These are phyloP conservation scores for Fabriciana adippe DNA, from an alignment of 2,888 invertebrate genomes.

Conservation along the genomic window DNA sequence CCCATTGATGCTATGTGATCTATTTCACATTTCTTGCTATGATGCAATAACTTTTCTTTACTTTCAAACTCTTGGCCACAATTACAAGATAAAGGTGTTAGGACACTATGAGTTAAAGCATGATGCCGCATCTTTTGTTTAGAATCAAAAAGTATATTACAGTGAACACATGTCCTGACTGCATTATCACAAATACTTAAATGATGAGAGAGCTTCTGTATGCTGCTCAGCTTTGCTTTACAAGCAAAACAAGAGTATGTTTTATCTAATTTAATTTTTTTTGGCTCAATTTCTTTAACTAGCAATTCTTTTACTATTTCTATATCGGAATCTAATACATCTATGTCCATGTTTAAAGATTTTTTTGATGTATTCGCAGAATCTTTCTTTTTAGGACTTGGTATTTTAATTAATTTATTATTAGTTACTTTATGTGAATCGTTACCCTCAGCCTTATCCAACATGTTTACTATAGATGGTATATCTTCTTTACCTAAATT, in stretches of 20 bases:
- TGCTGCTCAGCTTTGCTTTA: slow-evolving; percentile 57
- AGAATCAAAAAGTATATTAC: slow-evolving; percentile 66
- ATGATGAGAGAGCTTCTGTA: slow-evolving; percentile 66
- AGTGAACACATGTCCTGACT: slow-evolving; percentile 63
- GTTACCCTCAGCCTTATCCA: slow-evolving; percentile 64
- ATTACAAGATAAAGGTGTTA: slow-evolving; percentile 52
- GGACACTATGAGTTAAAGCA: slow-evolving; percentile 53
- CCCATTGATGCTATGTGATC: slow-evolving; percentile 59
- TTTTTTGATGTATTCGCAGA: slow-evolving; percentile 42
- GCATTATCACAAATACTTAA: slow-evolving; percentile 67
- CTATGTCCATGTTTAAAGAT: slow-evolving; percentile 65
- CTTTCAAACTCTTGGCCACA: slow-evolving; percentile 62
- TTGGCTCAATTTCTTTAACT: slow-evolving; percentile 59
- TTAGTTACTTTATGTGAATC: slow-evolving; percentile 46
- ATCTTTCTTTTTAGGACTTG: slow-evolving; percentile 66
- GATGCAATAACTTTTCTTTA: slow-evolving; percentile 57
- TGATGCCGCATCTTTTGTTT: slow-evolving; percentile 69
- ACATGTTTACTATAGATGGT: slow-evolving; percentile 71
- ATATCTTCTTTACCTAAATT: slow-evolving; percentile 76
- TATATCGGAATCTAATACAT: slow-evolving; percentile 68
- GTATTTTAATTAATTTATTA: slow-evolving; percentile 54
- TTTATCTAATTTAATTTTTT: slow-evolving; percentile 49
- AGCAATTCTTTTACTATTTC: slow-evolving; percentile 67
- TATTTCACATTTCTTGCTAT: slow-evolving; percentile 60
- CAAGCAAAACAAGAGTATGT: slow-evolving; percentile 67